Evolutionary conservation across 2,113 vertebrate genomes (phyloP).

Genomic region (Acanthisitta chloris): DNA sequence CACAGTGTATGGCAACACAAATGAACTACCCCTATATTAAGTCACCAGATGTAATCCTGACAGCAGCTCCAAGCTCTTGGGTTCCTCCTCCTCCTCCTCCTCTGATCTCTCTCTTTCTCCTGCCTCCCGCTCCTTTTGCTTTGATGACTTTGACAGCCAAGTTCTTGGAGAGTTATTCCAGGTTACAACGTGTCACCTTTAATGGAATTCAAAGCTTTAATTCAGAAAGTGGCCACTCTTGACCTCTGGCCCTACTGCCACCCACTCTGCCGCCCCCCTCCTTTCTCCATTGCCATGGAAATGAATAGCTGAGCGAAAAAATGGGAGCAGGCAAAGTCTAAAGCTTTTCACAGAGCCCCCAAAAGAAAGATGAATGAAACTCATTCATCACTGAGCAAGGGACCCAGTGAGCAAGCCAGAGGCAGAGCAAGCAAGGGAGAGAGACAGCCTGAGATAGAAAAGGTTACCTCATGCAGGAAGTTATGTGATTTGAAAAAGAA

Average conservation of each 20-base stretch:
- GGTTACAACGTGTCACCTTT: conserved; percentile 74
- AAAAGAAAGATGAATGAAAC: conserved; percentile 80
- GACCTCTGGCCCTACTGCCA: conserved; percentile 75
- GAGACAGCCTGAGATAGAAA: conserved; percentile 24
- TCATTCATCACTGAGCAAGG: conserved; percentile 78
- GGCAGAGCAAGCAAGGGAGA: conserved; percentile 19
- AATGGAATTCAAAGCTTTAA: conserved; percentile 75
- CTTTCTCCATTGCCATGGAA: conserved; percentile 78
- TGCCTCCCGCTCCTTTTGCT: conserved; percentile 49
- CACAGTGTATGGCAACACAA: neutral
- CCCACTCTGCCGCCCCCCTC: conserved; percentile 68
- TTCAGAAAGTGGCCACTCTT: conserved; percentile 81
- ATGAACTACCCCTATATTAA: conserved; percentile 48
- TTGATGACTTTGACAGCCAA: conserved; percentile 69
- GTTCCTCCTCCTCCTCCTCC: conserved; percentile 50
- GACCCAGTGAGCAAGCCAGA: conserved; percentile 69
- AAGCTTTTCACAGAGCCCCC: conserved; percentile 76
- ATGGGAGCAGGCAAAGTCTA: conserved; percentile 78
- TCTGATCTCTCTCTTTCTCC: conserved; percentile 60
- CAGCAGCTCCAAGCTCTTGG: conserved; percentile 22
- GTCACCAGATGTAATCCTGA: conserved; percentile 63
- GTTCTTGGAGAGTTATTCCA: conserved; percentile 72
- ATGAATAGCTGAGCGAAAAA: conserved; percentile 72
- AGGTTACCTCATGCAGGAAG: conserved; percentile 60
- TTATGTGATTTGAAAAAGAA: conserved; percentile 55